Base-by-base conservation (phyloP, 2,797 vertebrate genomes). In the Mallotus villosus region DNA sequence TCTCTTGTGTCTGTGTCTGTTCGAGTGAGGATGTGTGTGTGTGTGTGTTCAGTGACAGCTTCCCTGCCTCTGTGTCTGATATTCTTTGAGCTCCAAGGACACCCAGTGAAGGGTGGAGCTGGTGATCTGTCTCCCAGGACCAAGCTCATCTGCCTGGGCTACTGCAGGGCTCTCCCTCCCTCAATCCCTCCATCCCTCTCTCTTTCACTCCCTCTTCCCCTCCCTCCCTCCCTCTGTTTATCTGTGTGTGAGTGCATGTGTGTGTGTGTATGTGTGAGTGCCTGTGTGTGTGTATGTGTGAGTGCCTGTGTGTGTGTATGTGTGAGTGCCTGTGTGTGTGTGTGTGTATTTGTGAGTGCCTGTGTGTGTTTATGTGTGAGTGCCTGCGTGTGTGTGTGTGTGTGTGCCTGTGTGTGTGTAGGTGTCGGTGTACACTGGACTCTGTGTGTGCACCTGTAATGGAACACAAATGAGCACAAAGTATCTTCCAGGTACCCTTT, bases 101-200 rank as follows among this genome's bases (percentile, higher is more conserved):
- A 84, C 74, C 83, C 89, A 82, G 83, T 78, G 80, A 81, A 88
- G 87, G 85, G 85, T 87, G 75, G 81, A 87, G 78, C 73, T 75
- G 85, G 87, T 90, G 85, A 91, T 91, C 88, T 88, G 88, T 92
- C 87, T 89, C 82, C 79, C 69, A 87, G 83, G 87, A 81, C 87
- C 84, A 81, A 89, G 81, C 82, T 85, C 80, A 82, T 80, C 84
- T 81, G 61, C 72, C 63, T 49, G 62, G 72, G 84, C 78, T 78
- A 78, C 86, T 68, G 68, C 78, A 77, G 81, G 81, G 24, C 29
- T 34, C 63, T 17, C 64, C 19, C 55, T 58, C n/a, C 55, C 22
- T 2, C 32, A 32, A 6, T 32, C 6, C 55, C 5, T 11, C 9
- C 37, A 5, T 37, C 34, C 34, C 1, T 37, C 34, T 1, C 34